Evolutionary conservation across 2,113 vertebrate species (phyloP).

Genomic region (Triplophysa dalaica): DNA sequence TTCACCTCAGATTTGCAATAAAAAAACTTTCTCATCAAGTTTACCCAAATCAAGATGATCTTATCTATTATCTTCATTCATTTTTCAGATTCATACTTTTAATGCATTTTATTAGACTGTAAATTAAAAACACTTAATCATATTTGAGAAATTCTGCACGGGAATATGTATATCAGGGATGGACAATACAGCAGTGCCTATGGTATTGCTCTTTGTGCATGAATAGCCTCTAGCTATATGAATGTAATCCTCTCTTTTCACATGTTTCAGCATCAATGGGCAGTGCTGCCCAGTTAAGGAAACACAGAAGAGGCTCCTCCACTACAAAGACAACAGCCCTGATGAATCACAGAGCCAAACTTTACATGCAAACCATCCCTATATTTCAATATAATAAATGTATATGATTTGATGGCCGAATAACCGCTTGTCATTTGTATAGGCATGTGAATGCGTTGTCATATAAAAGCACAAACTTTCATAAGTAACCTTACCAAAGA

Average conservation of each 20-base stretch:
- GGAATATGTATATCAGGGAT: conserved; percentile 56
- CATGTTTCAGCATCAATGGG: conserved; percentile 61
- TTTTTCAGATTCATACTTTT: no score
- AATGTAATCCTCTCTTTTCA: conserved; percentile 68
- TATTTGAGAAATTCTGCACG: conserved; percentile 14
- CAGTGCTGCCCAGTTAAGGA: conserved; percentile 42
- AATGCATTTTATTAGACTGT: no score
- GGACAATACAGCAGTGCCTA: conserved; percentile 45
- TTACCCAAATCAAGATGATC: no score
- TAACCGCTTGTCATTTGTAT: no score
- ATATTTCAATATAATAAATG: no score
- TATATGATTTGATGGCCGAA: background rate
- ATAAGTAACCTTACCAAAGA: no score
- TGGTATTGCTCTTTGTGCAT: conserved; percentile 71
- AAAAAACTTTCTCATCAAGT: no score
- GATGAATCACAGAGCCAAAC: background rate
- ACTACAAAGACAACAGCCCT: conserved; percentile 23
- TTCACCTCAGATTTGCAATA: no score
- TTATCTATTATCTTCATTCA: no score
- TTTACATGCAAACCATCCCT: background rate
- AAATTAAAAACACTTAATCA: background rate
- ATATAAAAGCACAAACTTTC: no score
- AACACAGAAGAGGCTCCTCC: conserved; percentile 39
- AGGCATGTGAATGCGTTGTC: no score
- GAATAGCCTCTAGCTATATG: conserved; percentile 61